These are phyloP conservation scores for Alethe diademata DNA, from an alignment of 2,113 vertebrate species.

Conservation along the genomic window DNA sequence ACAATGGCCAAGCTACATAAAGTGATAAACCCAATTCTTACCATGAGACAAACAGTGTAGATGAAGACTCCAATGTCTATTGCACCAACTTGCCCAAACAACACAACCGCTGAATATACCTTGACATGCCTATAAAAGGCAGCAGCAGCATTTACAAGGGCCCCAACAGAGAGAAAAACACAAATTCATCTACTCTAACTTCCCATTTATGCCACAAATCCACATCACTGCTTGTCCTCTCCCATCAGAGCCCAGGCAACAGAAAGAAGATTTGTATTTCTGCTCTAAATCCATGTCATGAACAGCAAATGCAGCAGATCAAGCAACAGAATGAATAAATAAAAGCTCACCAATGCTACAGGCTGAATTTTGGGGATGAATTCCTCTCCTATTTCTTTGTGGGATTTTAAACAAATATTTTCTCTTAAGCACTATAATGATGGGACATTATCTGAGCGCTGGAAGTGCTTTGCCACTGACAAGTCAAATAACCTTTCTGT, in stretches of 20 bases:
- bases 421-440: not conserved
- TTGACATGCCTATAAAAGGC: fast-evolving
- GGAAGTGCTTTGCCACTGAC: slow-evolving; percentile 26
- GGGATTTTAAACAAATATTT: not conserved
- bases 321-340: not conserved
- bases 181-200: not conserved
- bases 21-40: not conserved
- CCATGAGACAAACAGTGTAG: fast-evolving
- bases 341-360: not conserved
- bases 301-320: not conserved
- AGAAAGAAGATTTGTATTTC: not conserved
- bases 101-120: not conserved
- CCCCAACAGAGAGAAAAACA: not conserved
- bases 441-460: slow-evolving; percentile 2
- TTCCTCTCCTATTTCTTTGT: not conserved
- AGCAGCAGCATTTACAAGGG: not conserved
- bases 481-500: slow-evolving; percentile 25
- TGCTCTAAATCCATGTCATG: not conserved
- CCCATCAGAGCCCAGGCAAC: not conserved
- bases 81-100: not conserved
- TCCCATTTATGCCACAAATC: not conserved
- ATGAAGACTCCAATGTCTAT: fast-evolving
- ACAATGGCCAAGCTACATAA: fast-evolving
- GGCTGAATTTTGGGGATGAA: not conserved
- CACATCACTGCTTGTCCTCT: not conserved